Evolutionary conservation across 1,140 invertebrate species (phyloP), one percentile per base, ranked within the genome.

Genomic region (Octopus sinensis): DNA sequence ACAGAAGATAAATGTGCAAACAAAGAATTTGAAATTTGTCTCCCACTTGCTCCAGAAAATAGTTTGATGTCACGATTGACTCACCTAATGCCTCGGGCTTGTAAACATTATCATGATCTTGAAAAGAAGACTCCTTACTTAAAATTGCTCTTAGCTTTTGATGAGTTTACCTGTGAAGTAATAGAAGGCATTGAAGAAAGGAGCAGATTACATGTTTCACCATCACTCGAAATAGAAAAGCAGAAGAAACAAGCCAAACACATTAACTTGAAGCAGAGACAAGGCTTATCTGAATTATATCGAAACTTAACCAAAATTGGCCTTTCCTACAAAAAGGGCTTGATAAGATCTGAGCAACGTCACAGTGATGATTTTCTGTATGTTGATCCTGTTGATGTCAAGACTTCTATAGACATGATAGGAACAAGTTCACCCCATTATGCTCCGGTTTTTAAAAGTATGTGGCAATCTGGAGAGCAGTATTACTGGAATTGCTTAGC

Each of bases 241-340:
- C 96, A 96, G 89, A 95, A 93, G 85, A 93, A 94, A 4, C 93
- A 95, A 89, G 95, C 95, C 0, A 89, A 90, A 83, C 85, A 89
- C 88, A 94, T 97, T 62, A 92, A 97, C 1, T 94, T 95, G 84
- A 94, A 95, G 84, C 97, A 97, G 89, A 93, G 95, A 54, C 94
- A 95, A 90, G 94, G 94, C 6, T 88, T 98, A 0, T 93, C 94
- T 0, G 95, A 97, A 91, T 92, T 97, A 51, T 98, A 97, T 87
- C 95, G 95, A 87, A 91, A 92, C 13, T 90, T 98, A 0, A 90
- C 92, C 2, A 91, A 92, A 79, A 83, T 89, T 81, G 91, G 96
- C 0, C 86, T 97, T 3, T 96, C 95, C 7, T 96, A 96, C 86
- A 93, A 95, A 81, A 93, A 93, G 4, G 96, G 96, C 4, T 90